These are phyloP conservation scores for Gymnoscelis rufifasciata DNA, from an alignment of 2,888 invertebrate species.

Conservation along the genomic window DNA sequence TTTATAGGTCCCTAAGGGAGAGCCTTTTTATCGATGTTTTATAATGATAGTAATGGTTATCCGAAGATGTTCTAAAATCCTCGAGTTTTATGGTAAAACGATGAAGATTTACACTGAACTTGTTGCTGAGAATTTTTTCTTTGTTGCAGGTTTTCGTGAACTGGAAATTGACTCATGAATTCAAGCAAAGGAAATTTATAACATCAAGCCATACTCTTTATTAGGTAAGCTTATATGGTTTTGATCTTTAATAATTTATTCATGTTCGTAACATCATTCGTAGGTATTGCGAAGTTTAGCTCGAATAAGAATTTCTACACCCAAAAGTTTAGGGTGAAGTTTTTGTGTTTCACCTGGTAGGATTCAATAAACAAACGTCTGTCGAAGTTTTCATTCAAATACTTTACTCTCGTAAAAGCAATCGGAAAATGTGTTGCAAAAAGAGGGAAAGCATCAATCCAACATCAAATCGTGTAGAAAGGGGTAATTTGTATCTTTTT, in stretches of 20 bases:
- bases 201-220: slow-evolving; percentile 62
- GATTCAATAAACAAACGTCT: background rate
- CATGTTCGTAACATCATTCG: background rate
- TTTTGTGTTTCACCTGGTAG: background rate
- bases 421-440: slow-evolving; percentile 28
- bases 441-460: slow-evolving; percentile 48
- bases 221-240: slow-evolving; percentile 60
- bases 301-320: no score
- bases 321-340: background rate
- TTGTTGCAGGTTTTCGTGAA: slow-evolving; percentile 60
- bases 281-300: background rate
- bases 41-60: slow-evolving; percentile 58
- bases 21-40: slow-evolving; percentile 61
- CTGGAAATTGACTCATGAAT: slow-evolving; percentile 50
- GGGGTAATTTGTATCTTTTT: slow-evolving; percentile 74
- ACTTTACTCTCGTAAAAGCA: slow-evolving; percentile 8
- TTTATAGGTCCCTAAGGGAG: slow-evolving; percentile 59
- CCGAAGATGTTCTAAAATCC: slow-evolving; percentile 55
- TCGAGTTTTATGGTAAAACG: slow-evolving; percentile 16
- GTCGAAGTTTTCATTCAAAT: background rate
- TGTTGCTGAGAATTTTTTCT: slow-evolving; percentile 25
- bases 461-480: slow-evolving; percentile 59
- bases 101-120: slow-evolving; percentile 5
- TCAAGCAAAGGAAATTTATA: slow-evolving; percentile 53
- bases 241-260: background rate